Evolutionary conservation across 2,888 invertebrate genomes (phyloP).

Genomic region (Drosophila tripunctata): DNA sequence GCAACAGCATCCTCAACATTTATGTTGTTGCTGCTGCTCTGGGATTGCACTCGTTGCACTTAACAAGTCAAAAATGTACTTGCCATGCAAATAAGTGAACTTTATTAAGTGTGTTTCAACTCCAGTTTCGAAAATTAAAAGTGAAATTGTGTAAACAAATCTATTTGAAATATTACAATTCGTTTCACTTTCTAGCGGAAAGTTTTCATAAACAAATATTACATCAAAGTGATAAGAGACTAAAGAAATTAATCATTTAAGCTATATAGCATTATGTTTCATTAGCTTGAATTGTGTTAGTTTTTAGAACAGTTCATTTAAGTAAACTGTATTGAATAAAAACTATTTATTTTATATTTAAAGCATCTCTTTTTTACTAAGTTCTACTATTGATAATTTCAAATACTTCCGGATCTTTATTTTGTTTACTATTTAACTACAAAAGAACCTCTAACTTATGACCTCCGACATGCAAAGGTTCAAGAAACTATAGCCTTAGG

Average conservation of each 20-base stretch:
- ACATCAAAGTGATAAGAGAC: too few relatives aligned
- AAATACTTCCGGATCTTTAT: not conserved
- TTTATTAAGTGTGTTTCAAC: not conserved
- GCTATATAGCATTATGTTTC: too few relatives aligned
- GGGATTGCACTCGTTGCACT: not conserved
- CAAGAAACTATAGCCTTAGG: constrained; percentile 17
- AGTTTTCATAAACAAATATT: not conserved
- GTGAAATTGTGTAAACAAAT: not conserved
- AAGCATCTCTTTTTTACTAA: too few relatives aligned
- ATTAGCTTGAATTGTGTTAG: too few relatives aligned
- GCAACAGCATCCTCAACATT: too few relatives aligned
- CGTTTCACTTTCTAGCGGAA: not conserved
- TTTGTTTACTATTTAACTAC: not conserved
- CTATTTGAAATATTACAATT: not conserved
- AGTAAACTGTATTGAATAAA: too few relatives aligned
- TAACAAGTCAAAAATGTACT: not conserved
- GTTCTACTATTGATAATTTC: too few relatives aligned
- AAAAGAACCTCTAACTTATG: constrained; percentile 25
- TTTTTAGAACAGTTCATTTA: too few relatives aligned
- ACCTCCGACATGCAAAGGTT: constrained; percentile 34
- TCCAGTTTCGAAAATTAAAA: not conserved
- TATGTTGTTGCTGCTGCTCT: constrained; percentile 1
- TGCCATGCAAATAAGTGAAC: constrained; percentile 13
- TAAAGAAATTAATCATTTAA: too few relatives aligned
- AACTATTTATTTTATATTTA: too few relatives aligned